Evolutionary conservation across 2,797 vertebrate genomes (phyloP).

Genomic region (Squalus acanthias): DNA sequence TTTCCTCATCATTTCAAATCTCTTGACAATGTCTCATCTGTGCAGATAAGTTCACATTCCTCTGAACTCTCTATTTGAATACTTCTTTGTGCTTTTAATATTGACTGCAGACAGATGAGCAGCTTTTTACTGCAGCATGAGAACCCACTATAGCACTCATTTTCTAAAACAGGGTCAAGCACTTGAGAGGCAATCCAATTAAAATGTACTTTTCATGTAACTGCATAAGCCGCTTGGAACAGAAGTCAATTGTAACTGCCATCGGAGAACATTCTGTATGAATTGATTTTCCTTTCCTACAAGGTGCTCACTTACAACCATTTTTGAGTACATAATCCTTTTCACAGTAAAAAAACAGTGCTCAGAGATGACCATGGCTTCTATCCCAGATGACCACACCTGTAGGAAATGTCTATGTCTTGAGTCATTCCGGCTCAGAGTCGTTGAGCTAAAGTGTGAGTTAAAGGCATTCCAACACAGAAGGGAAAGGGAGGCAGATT

Average conservation of each 20-base stretch:
- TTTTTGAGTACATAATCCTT: too few species aligned
- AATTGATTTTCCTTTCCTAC: too few species aligned
- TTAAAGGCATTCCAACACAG: neutral
- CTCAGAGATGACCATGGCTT: too few species aligned
- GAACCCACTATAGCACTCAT: neutral
- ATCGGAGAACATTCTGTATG: too few species aligned
- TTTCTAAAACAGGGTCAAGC: neutral
- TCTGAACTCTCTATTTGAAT: neutral
- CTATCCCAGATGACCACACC: neutral
- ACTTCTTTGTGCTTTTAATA: neutral
- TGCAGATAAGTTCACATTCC: neutral
- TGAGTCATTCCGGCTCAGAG: neutral
- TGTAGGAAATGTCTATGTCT: neutral
- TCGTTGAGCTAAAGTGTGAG: neutral
- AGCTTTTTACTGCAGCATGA: neutral
- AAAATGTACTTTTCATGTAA: neutral
- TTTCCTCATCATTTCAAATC: neutral
- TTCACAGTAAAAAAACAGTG: too few species aligned
- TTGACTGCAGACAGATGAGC: neutral
- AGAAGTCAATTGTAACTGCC: too few species aligned
- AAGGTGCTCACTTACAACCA: too few species aligned
- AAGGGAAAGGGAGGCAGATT: neutral
- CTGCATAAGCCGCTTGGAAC: too few species aligned
- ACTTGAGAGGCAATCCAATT: neutral
- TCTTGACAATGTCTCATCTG: neutral